These are phyloP conservation scores for Drosophila pandora DNA, from an alignment of 1,140 invertebrate species.

Conservation along the genomic window DNA sequence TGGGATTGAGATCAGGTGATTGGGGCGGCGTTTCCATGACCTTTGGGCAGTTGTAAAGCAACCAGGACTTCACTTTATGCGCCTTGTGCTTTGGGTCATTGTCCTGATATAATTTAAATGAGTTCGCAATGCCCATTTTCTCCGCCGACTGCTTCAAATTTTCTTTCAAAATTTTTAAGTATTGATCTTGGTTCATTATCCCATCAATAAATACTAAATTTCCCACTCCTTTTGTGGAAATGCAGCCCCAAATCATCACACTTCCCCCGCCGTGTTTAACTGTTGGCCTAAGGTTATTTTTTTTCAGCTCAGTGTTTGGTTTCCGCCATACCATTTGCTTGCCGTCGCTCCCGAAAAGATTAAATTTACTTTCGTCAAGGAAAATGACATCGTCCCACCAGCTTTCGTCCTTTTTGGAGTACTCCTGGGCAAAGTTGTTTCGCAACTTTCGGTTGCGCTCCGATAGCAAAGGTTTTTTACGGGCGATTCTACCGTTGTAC, in stretches of 20 bases:
- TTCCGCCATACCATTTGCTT: conserved; percentile 23
- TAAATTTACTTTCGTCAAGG: conserved; percentile 9
- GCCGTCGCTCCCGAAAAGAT: conserved; percentile 14
- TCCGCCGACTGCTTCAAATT: conserved; percentile 1
- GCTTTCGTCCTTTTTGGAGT: conserved; percentile 13
- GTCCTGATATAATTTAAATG: conserved; percentile 8
- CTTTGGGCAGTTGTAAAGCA: conserved; percentile 11
- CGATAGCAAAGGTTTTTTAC: conserved; percentile 3
- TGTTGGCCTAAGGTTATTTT: conserved; percentile 11
- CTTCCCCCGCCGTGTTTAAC: conserved; percentile 19
- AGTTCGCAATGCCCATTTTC: not conserved
- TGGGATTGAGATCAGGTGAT: conserved; percentile 4
- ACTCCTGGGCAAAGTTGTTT: conserved; percentile 10
- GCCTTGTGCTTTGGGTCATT: conserved; percentile 18
- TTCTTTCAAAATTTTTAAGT: not conserved
- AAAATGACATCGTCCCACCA: conserved; percentile 13
- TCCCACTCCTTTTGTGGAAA: conserved; percentile 9
- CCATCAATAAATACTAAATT: conserved; percentile 20
- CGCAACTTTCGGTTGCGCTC: conserved; percentile 9
- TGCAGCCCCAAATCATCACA: conserved; percentile 9
- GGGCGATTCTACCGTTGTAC: conserved; percentile 7
- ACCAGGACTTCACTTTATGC: conserved; percentile 15
- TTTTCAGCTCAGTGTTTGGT: conserved; percentile 18
- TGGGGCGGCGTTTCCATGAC: conserved; percentile 12
- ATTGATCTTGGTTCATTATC: conserved; percentile 7